phyloP scores from a whole-genome alignment of 2,113 vertebrate species.

The Forbesichthys agassizii region DNA sequence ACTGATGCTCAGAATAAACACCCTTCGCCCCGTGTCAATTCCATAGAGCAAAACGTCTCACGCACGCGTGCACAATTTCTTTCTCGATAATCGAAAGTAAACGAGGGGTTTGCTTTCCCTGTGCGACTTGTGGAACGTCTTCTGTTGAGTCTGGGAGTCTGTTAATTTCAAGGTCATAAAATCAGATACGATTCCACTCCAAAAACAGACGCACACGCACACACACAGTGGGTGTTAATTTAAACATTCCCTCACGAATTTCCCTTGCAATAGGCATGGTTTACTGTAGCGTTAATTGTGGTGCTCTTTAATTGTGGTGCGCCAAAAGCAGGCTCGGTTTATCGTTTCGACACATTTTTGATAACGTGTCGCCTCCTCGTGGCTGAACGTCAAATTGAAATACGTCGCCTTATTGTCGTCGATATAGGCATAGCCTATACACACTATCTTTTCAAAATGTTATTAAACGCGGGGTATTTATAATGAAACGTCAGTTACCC shows the following conservation, averaged over 20 bases:
- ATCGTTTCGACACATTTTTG: background rate
- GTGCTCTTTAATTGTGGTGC: too few relatives aligned
- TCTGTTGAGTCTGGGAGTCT: background rate
- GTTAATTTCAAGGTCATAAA: constrained; percentile 8
- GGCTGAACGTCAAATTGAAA: background rate
- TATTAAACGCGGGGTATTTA: constrained; percentile 1
- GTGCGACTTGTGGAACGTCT: too few relatives aligned
- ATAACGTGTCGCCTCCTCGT: constrained; percentile 50
- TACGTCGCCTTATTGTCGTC: constrained; percentile 44
- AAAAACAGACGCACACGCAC: background rate
- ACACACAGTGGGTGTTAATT: background rate
- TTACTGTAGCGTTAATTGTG: too few relatives aligned
- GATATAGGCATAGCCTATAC: background rate
- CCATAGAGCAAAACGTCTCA: background rate
- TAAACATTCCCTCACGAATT: too few relatives aligned
- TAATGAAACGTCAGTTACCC: background rate
- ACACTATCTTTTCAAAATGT: background rate
- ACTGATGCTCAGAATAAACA: constrained; percentile 1
- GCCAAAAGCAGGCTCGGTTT: too few relatives aligned
- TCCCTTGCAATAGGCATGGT: too few relatives aligned
- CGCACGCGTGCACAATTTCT: background rate
- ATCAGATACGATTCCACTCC: background rate
- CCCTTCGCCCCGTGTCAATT: background rate
- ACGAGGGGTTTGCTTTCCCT: too few relatives aligned
- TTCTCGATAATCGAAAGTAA: background rate